Conservation (phyloP, 2,888 invertebrate species). For the Noctua fimbriata region DNA sequence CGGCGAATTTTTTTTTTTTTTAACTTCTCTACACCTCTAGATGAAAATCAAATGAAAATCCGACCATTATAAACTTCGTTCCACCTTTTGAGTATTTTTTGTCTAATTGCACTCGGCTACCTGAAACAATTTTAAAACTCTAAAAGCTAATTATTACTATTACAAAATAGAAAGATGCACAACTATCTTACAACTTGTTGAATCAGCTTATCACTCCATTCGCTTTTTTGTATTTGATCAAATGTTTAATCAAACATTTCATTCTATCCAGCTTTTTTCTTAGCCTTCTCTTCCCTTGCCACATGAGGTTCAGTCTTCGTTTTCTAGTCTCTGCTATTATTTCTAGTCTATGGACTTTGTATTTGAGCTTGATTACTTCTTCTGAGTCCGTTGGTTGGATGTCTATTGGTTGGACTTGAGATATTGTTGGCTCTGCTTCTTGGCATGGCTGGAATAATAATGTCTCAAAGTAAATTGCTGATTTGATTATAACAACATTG, state of each 20-base stretch:
- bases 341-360: slow-evolving; percentile 80
- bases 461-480: background rate
- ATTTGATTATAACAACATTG: background rate
- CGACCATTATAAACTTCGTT: too few species aligned
- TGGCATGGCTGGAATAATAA: slow-evolving; percentile 78
- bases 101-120: too few species aligned
- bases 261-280: slow-evolving; percentile 77
- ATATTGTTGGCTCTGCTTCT: slow-evolving; percentile 77
- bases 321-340: slow-evolving; percentile 80
- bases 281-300: slow-evolving; percentile 77
- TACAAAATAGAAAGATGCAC: background rate
- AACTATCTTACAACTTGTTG: background rate
- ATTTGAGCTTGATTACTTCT: slow-evolving; percentile 80
- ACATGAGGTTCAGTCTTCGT: slow-evolving; percentile 77
- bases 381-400: slow-evolving; percentile 76
- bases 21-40: too few species aligned
- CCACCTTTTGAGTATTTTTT: too few species aligned
- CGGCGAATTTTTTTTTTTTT: too few species aligned
- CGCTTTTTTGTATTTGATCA: slow-evolving; percentile 74
- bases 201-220: slow-evolving; percentile 40
- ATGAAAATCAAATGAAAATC: too few species aligned
- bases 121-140: background rate
- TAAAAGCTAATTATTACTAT: background rate
- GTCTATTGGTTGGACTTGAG: slow-evolving; percentile 71
- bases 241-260: slow-evolving; percentile 78